These are phyloP conservation scores for Pampusana beccarii DNA, from an alignment of 2,113 vertebrate genomes.

Conservation along the genomic window DNA sequence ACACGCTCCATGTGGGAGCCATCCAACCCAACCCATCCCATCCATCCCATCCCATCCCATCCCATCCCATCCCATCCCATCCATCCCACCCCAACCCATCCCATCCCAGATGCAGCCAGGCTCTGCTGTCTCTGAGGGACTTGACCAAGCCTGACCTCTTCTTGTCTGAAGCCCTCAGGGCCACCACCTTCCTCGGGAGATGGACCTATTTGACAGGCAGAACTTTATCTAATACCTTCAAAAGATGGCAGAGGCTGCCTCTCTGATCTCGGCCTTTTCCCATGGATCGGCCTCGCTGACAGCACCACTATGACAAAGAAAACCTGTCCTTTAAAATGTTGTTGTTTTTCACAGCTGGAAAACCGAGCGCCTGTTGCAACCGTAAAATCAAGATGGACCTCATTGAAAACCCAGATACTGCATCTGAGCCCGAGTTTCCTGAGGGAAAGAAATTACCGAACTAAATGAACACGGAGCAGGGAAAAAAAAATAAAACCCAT, in stretches of 20 bases:
- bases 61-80: too few species aligned
- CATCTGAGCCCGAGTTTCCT: conserved; percentile 6
- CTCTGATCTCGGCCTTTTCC: neutral
- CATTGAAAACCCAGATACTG: conserved; percentile 20
- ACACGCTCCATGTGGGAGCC: neutral
- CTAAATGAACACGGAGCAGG: neutral
- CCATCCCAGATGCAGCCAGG: neutral
- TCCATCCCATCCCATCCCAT: too few species aligned
- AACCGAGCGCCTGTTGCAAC: neutral
- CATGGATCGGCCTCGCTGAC: neutral
- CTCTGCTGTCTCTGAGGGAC: neutral
- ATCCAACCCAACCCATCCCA: too few species aligned
- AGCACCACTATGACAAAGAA: neutral
- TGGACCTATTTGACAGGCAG: neutral
- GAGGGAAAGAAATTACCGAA: conserved; percentile 32
- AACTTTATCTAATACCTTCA: neutral
- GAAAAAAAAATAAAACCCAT: neutral
- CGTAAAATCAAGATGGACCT: conserved; percentile 40
- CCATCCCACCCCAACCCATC: neutral
- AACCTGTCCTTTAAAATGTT: neutral
- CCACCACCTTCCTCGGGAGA: neutral
- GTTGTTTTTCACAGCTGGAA: conserved; percentile 27
- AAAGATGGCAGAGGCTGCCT: neutral
- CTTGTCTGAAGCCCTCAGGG: neutral
- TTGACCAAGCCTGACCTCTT: neutral